Evolutionary conservation across 2,797 vertebrate genomes (phyloP), one percentile per base, ranked within the genome.

Genomic region (Silurus aristotelis): DNA sequence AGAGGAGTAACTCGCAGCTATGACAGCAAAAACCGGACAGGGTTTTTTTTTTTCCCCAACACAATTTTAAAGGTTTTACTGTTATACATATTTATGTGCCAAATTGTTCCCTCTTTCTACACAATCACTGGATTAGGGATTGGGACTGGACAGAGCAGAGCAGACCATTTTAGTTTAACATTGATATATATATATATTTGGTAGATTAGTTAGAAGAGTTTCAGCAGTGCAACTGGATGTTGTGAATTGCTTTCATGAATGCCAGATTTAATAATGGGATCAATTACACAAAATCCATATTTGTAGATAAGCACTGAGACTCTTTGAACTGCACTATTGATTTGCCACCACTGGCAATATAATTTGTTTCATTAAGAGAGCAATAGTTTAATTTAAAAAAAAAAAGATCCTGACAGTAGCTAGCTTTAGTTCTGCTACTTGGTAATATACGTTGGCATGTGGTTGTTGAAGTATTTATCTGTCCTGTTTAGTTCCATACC

Each of bases 1-100:
- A 88, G 91, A 95, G 93, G 89, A 92, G 86, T 80, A 80, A 85
- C 80, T 76, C 91, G 58, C 82, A 90, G 64, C 94, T 93, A 90
- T 95, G 93, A 96, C 92, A 91, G 89, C 93, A 88, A 91, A 80
- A 82, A 92, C 86, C 38, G 4, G 66, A 76, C 9, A 70, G 88
- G 86, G 2, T 89, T 90, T 38, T 38, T 38, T 38, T 38, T 38
- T 10, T 89, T 90, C 91, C 58, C 55, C 38, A 56, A 66, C 27
- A 67, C 58, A 2, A n/a, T 86, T 78, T 82, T 67, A 52, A 68
- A 46, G 5, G 15, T 70, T 58, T 70, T 81, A 75, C n/a, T 31
- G 12, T 81, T 81, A 17, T 58, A 71, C 67, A 15, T 46, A 63
- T 38, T 86, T 72, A 70, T 66, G 64, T 90, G 85, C 82, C 87